Evolutionary conservation across 2,797 vertebrate species (phyloP), one percentile per base, ranked within the genome.

Genomic region (Crypturellus tataupa): DNA sequence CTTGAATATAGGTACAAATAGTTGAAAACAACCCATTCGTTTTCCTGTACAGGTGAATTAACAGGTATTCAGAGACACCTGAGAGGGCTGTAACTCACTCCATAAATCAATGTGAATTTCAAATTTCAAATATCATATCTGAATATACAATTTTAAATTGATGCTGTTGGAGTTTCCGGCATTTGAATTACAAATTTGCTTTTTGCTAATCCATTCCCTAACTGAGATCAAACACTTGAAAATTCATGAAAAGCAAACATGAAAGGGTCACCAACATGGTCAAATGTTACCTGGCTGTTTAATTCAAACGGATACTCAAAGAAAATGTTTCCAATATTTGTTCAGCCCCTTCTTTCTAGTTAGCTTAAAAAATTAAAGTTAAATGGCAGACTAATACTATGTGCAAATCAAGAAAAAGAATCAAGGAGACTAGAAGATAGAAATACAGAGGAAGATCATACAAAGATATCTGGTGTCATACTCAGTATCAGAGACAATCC

Each of bases 111-210:
- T 76, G 94, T 82, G 95, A 96, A 95, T 96, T 95, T 95, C 85
- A 93, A 92, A 95, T 96, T 96, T 96, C 77, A 95, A 91, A 95
- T 94, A 79, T 92, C 83, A 79, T 94, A 91, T 95, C 94, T 92
- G 82, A 95, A 94, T 93, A 95, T 94, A 95, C 80, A 91, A 95
- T 93, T 96, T 94, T 81, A 95, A 87, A 91, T 95, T 95, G 95
- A 60, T 89, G 58, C 81, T 96, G 53, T 75, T 90, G 29, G 71
- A 94, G 68, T 95, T 95, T 92, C 80, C 75, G 82, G 79, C 93
- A 96, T 95, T 95, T 96, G 94, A 97, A 95, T 95, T 95, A 95
- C 94, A 97, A 96, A 95, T 97, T 95, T 95, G 92, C 95, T 96
- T 96, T 96, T 94, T 95, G 71, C 83, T 97, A 96, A 96, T 95